A percentile compares a stretch with the other conserved stretches of the same genome.
phyloP scores from a whole-genome alignment of 2,797 vertebrate genomes.

The Lacerta bilineata region DNA sequence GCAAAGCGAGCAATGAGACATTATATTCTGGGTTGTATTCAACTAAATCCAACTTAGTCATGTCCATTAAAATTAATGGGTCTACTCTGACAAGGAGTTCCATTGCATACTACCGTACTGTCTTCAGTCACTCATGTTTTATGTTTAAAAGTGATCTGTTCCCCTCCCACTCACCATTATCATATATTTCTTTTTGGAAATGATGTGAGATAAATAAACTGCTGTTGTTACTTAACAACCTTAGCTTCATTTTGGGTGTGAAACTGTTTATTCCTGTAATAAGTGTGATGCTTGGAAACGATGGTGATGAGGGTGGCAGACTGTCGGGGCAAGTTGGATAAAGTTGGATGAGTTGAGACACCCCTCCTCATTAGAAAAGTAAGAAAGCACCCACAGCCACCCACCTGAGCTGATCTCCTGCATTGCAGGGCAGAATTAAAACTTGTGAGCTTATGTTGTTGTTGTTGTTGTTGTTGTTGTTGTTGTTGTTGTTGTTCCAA shows the following conservation, averaged over 20 bases:
- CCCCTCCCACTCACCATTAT: background rate
- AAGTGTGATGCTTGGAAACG: constrained; percentile 68
- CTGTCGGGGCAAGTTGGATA: constrained; percentile 46
- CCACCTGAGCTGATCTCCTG: background rate
- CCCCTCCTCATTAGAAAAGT: background rate
- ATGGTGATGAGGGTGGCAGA: constrained; percentile 70
- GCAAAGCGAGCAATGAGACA: constrained; percentile 57
- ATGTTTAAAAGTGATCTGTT: constrained; percentile 65
- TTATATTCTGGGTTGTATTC: constrained; percentile 13
- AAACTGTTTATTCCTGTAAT: constrained; percentile 75
- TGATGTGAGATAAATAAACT: constrained; percentile 71
- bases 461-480: no score
- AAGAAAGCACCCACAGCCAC: no score
- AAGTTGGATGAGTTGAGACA: constrained; percentile 10
- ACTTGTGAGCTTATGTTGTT: background rate
- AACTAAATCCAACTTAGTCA: no score
- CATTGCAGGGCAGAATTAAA: background rate
- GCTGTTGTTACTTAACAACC: constrained; percentile 76
- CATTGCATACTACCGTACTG: no score
- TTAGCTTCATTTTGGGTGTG: constrained; percentile 68
- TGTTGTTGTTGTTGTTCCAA: background rate
- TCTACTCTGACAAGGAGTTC: no score
- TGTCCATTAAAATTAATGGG: no score
- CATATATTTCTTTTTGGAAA: constrained; percentile 48
- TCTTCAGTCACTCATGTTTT: constrained; percentile 60